phyloP scores from a whole-genome alignment of 2,888 invertebrate species.

The Drosophila suboccidentalis region DNA sequence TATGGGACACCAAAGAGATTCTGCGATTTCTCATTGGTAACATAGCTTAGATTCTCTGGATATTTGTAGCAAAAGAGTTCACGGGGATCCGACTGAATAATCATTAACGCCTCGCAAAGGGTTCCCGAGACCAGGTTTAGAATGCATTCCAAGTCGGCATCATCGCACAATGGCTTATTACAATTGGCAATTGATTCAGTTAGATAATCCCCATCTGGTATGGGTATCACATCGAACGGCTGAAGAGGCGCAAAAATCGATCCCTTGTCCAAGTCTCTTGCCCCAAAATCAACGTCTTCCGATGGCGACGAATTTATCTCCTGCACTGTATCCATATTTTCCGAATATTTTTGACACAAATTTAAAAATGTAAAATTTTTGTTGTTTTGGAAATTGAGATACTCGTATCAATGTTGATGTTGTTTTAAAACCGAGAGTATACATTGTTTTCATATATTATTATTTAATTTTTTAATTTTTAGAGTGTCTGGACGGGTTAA shows the following conservation, averaged over 20 bases:
- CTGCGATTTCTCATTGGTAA: background rate
- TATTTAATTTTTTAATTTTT: slow-evolving; percentile 31
- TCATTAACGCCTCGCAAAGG: slow-evolving; percentile 59
- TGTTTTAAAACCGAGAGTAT: background rate
- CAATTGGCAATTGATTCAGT: slow-evolving; percentile 32
- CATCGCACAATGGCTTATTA: slow-evolving; percentile 51
- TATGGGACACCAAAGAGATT: background rate
- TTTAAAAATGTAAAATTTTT: slow-evolving; percentile 7
- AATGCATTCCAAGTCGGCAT: slow-evolving; percentile 61
- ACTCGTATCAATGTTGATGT: background rate
- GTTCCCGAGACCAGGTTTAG: slow-evolving; percentile 47
- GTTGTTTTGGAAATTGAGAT: background rate
- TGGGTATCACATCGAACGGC: background rate
- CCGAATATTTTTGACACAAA: slow-evolving; percentile 3
- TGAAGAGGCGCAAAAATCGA: background rate
- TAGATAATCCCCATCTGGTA: background rate
- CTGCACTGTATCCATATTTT: background rate
- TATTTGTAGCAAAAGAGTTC: slow-evolving; percentile 70
- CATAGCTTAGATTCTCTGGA: slow-evolving; percentile 28
- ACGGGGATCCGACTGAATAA: slow-evolving; percentile 65
- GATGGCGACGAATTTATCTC: background rate
- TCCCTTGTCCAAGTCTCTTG: background rate
- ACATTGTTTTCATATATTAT: background rate
- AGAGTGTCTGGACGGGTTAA: slow-evolving; percentile 84
- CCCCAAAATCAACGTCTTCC: background rate